phyloP scores from a whole-genome alignment of 2,113 vertebrate genomes.

The Myanophis thanlyinensis region DNA sequence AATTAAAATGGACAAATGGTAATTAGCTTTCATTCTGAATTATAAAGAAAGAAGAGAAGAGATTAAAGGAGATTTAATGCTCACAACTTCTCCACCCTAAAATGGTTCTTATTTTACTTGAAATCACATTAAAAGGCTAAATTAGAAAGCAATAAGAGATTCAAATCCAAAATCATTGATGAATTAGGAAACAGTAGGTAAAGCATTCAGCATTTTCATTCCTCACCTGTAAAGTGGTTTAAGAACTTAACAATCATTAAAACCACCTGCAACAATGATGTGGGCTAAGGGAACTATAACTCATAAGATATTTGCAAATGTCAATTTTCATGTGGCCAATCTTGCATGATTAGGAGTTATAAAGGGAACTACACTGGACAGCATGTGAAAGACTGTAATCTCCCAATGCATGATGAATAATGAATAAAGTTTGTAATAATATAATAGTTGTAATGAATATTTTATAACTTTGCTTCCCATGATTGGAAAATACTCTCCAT shows the following conservation, averaged over 20 bases:
- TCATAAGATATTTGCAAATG: neutral
- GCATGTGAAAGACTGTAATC: neutral
- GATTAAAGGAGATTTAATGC: neutral
- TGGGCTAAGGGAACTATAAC: neutral
- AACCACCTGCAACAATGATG: too few relatives aligned
- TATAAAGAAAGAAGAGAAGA: neutral
- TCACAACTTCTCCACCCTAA: neutral
- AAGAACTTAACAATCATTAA: neutral
- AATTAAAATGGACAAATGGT: neutral
- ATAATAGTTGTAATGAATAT: neutral
- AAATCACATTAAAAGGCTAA: neutral
- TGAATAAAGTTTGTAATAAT: neutral
- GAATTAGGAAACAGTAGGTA: neutral
- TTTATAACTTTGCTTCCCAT: neutral
- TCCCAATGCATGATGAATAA: neutral
- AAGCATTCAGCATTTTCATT: neutral
- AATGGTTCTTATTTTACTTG: neutral
- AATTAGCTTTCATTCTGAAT: constrained; percentile 20
- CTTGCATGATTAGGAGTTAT: neutral
- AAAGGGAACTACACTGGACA: neutral
- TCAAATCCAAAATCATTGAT: neutral
- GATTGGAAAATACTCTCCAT: neutral
- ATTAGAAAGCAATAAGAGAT: neutral
- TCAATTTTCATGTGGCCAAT: neutral
- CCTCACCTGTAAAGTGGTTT: neutral